Conservation (phyloP, 2,888 invertebrate genomes). For the Itoplectis maculator region DNA sequence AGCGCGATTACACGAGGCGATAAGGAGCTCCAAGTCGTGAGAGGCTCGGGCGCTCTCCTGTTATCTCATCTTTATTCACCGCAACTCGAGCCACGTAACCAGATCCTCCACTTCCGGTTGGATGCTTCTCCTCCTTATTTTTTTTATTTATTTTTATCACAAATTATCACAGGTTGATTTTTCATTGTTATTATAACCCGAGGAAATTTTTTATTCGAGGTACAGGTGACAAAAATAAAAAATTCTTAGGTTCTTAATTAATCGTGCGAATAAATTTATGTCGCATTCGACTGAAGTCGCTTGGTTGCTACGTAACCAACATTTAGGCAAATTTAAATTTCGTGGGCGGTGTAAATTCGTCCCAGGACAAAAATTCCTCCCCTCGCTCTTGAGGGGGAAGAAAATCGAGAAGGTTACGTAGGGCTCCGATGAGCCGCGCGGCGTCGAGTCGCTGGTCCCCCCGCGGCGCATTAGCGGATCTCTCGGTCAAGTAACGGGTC, state of each 20-base stretch:
- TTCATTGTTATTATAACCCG: neutral
- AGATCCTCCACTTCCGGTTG: too few species aligned
- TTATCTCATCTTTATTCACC: neutral
- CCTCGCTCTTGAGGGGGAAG: neutral
- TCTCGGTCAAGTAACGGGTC: slow-evolving; percentile 85
- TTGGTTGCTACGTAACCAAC: too few species aligned
- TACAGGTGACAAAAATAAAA: too few species aligned
- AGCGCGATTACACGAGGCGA: neutral
- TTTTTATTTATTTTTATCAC: neutral
- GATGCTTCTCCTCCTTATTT: neutral
- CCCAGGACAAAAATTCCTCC: too few species aligned
- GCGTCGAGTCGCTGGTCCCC: slow-evolving; percentile 67
- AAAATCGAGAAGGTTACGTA: neutral
- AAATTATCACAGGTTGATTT: neutral
- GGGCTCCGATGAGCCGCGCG: slow-evolving; percentile 16
- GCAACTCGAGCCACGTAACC: too few species aligned
- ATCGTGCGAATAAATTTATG: too few species aligned
- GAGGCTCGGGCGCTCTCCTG: neutral
- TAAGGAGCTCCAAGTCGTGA: slow-evolving; percentile 3
- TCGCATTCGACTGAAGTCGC: too few species aligned
- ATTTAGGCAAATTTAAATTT: too few species aligned
- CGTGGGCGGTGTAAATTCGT: too few species aligned
- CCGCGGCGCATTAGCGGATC: slow-evolving; percentile 83
- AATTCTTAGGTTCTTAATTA: too few species aligned
- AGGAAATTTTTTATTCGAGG: too few species aligned